Conservation (phyloP, 2,113 vertebrate genomes). For the Leptocoma aspasia region DNA sequence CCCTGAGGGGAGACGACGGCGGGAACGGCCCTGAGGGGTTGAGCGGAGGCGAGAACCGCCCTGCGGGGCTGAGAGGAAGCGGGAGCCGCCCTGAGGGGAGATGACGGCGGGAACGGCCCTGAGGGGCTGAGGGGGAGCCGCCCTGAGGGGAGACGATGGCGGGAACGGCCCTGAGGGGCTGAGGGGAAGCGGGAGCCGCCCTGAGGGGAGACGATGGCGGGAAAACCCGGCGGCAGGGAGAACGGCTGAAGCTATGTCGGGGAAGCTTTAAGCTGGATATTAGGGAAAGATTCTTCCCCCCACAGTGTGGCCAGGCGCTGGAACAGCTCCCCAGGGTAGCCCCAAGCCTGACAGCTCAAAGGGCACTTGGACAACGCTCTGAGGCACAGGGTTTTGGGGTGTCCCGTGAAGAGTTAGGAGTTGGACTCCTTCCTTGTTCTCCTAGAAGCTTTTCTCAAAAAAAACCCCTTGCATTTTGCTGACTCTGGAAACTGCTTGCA, state of each 20-base stretch:
- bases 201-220: not conserved
- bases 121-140: not conserved
- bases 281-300: not conserved
- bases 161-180: not conserved
- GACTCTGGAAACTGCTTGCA: not conserved
- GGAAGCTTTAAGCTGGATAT: not conserved
- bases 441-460: slow-evolving; percentile 32
- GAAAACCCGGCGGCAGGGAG: not conserved
- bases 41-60: not conserved
- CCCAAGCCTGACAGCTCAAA: not conserved
- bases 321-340: not conserved
- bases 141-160: not conserved
- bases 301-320: not conserved
- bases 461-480: not conserved
- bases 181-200: not conserved
- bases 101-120: not conserved
- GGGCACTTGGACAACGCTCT: not conserved
- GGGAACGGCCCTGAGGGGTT: not conserved
- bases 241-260: not conserved
- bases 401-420: not conserved
- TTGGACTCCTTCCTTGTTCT: not conserved
- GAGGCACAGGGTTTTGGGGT: too few species aligned
- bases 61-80: not conserved
- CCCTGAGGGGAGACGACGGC: too few species aligned
- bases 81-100: not conserved